Base-by-base conservation (phyloP, 2,888 invertebrate genomes). In the Phragmatobia fuliginosa region DNA sequence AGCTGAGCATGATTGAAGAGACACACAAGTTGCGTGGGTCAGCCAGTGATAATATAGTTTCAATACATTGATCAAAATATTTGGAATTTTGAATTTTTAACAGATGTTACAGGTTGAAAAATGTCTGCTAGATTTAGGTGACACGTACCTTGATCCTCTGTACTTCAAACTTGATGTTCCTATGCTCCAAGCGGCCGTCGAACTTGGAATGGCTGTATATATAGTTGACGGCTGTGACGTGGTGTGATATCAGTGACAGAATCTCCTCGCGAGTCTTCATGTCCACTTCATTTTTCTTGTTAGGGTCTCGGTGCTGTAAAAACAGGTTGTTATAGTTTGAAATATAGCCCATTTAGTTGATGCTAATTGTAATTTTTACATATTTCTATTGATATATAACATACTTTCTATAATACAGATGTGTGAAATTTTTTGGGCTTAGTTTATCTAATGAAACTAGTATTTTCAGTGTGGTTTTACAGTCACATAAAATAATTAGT, bases 171-270 rank as follows among this genome's bases (percentile, higher is more conserved):
- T 99, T 98, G 85, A 99, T 98, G 88, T 99, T 98, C 78, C 98
- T 97, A 91, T 99, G 98, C 88, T 98, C 97, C 72, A 96, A 96
- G 77, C 97, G 96, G 56, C 99, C 99, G 91, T 98, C 98, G 94
- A 99, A 99, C 94, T 97, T 97, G 62, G 99, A 99, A 91, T 98
- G 98, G 82, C 98, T 96, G 94, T 99, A 99, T 90, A 99, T 99
- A 91, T 98, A 98, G 96, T 99, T 99, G 89, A 99, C 99, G 80
- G 99, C 99, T 83, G 99, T 99, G 84, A 99, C 99, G 93, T 99
- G 99, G 93, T 99, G 99, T 71, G 99, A 99, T 92, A 99, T 99
- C 84, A 99, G 96, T 0, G 99, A 99, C 76, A 99, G 96, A 87
- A 99, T 99, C 95, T 99, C 99, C 91, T 99, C 99, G 74, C 98